Conservation (phyloP, 1,140 invertebrate species). For the Heliothis subflexa region DNA sequence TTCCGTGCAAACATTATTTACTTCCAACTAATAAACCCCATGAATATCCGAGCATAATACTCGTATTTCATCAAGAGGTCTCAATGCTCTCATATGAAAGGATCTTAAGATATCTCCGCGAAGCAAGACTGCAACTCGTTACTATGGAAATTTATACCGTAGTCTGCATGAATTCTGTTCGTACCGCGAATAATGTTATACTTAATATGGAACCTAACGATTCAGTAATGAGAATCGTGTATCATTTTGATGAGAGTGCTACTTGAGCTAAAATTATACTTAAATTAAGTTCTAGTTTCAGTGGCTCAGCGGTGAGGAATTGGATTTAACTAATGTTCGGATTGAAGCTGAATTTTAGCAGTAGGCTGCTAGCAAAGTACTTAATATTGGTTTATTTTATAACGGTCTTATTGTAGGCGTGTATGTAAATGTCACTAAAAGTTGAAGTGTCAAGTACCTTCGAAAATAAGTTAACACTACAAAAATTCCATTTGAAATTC, state of each 20-base stretch:
- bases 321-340: neutral
- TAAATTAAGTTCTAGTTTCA: constrained; percentile 23
- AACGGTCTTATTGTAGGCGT: too few species aligned
- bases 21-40: constrained; percentile 39
- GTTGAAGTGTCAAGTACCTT: too few species aligned
- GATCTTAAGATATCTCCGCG: constrained; percentile 29
- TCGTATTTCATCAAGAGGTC: constrained; percentile 36
- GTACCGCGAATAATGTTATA: constrained; percentile 27
- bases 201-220: constrained; percentile 36
- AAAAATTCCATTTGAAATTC: too few species aligned
- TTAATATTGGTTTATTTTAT: too few species aligned
- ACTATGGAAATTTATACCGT: constrained; percentile 45
- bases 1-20: constrained; percentile 33
- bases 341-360: too few species aligned
- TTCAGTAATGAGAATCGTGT: constrained; percentile 26
- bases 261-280: constrained; percentile 4
- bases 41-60: constrained; percentile 37
- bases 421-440: too few species aligned
- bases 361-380: too few species aligned
- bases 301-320: neutral
- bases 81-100: constrained; percentile 34
- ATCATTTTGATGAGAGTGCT: constrained; percentile 21
- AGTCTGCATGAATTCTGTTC: constrained; percentile 34
- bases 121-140: constrained; percentile 29
- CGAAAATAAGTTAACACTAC: too few species aligned